Evolutionary conservation across 2,888 invertebrate species (phyloP), one percentile per base, ranked within the genome.

Genomic region (Fissipunctia ypsillon): DNA sequence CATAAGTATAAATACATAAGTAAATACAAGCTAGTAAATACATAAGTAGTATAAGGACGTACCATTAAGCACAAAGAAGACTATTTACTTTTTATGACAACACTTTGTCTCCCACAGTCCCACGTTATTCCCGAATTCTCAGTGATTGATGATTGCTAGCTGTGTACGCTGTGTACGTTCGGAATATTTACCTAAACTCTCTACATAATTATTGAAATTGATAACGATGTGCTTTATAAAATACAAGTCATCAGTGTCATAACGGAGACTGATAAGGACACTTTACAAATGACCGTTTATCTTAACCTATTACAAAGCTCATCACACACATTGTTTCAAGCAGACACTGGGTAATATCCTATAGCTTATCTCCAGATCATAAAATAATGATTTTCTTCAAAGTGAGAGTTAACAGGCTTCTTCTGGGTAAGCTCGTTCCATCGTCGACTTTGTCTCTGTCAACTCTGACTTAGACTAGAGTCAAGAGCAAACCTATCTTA

Each of bases 221-320:
- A 77, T 77, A 70, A 57, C 6, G 0, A 56, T 54, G 16, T n/a
- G 54, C 54, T 56, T 25, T 43, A 56, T 28, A 60, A 35, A 16
- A 56, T n/a, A 60, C 10, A 68, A 57, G 54, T 71, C 64, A 31
- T 52, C 6, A 31, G 16, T 52, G 78, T 59, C 22, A 59, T 41
- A 52, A 52, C 41, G 72, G 7, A 48, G 12, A 35, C 41, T 43
- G 75, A 80, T 76, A 81, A 52, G 38, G 12, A n/a, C 19, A 31
- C 38, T 48, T n/a, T 48, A 64, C 67, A 76, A 80, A 76, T 64
- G 25, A 65, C 64, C 59, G 41, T 48, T 65, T 67, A 68, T 71
- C 64, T 66, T 10, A 52, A 64, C 52, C 25, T 60, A 25, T 60
- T 19, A 38, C 68, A 72, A 76, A 68, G 67, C 67, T 80, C 63